Evolutionary conservation across 2,888 invertebrate genomes (phyloP).

Genomic region (Phyto melanocephala): DNA sequence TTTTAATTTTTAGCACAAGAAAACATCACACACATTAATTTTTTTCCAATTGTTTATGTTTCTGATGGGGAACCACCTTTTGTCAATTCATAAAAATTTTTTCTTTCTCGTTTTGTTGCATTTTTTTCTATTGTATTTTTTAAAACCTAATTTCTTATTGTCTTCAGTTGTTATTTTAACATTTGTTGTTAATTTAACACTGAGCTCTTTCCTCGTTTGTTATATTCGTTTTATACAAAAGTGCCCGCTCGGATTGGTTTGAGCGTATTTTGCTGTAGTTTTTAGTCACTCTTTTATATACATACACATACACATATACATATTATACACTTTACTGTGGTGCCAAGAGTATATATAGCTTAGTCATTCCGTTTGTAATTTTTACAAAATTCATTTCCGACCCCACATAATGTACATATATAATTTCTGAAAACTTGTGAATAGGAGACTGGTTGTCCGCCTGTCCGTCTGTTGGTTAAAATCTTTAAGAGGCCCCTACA

Average conservation of each 20-base stretch:
- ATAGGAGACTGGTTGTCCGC: too few species aligned
- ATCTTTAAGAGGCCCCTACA: too few species aligned
- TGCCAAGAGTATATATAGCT: too few species aligned
- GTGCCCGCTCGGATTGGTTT: background rate
- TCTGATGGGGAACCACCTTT: conserved; percentile 61
- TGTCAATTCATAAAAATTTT: conserved; percentile 14
- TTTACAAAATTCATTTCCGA: too few species aligned
- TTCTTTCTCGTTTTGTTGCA: conserved; percentile 9
- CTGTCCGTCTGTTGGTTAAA: too few species aligned
- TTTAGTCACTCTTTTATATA: conserved; percentile 31
- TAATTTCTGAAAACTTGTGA: too few species aligned
- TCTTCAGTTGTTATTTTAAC: conserved; percentile 41
- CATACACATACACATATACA: too few species aligned
- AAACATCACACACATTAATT: background rate
- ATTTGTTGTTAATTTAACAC: conserved; percentile 56
- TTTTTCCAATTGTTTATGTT: background rate
- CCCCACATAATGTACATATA: too few species aligned
- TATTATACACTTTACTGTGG: too few species aligned
- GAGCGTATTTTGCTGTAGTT: conserved; percentile 50
- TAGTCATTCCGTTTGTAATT: too few species aligned
- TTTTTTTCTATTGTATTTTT: too few species aligned
- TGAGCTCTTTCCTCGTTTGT: conserved; percentile 47
- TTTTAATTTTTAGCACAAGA: conserved; percentile 21
- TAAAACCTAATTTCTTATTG: background rate
- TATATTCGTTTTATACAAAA: conserved; percentile 62